phyloP scores from a whole-genome alignment of 1,140 invertebrate species.

The Daktulosphaira vitifoliae region DNA sequence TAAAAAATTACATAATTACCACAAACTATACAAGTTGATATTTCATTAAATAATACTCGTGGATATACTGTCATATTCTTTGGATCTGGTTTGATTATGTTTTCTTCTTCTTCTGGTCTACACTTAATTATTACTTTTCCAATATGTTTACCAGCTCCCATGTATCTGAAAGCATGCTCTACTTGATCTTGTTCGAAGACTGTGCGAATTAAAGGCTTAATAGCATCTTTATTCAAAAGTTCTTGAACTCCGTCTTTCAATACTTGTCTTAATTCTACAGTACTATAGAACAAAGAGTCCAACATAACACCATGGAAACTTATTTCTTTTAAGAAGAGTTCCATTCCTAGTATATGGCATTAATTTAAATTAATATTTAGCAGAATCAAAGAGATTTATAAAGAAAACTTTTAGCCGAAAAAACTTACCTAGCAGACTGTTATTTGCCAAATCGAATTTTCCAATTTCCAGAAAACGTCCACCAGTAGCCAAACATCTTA shows the following conservation, averaged over 20 bases:
- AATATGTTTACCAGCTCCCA: conserved; percentile 72
- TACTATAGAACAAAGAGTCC: conserved; percentile 58
- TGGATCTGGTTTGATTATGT: conserved; percentile 37
- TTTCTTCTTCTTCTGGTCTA: conserved; percentile 46
- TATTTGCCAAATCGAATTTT: conserved; percentile 60
- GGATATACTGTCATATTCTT: conserved; percentile 47
- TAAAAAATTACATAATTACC: conserved; percentile 41
- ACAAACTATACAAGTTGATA: conserved; percentile 46
- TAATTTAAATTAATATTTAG: conserved; percentile 16
- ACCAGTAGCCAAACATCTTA: conserved; percentile 54
- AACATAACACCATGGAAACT: conserved; percentile 82
- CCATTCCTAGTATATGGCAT: conserved; percentile 41
- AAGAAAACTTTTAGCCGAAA: neutral
- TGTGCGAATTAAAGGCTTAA: conserved; percentile 53
- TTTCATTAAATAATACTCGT: conserved; percentile 47
- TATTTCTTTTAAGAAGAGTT: conserved; percentile 71
- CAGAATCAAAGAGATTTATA: neutral
- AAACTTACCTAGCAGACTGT: conserved; percentile 50
- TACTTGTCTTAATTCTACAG: conserved; percentile 41
- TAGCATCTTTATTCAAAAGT: conserved; percentile 57
- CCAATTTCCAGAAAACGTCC: conserved; percentile 65
- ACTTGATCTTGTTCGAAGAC: conserved; percentile 54
- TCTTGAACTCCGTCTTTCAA: conserved; percentile 49
- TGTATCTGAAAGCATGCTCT: conserved; percentile 53
- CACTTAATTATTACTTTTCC: conserved; percentile 75